Evolutionary conservation across 2,888 invertebrate genomes (phyloP), one percentile per base, ranked within the genome.

Genomic region (Dorcus parallelipipedus): DNA sequence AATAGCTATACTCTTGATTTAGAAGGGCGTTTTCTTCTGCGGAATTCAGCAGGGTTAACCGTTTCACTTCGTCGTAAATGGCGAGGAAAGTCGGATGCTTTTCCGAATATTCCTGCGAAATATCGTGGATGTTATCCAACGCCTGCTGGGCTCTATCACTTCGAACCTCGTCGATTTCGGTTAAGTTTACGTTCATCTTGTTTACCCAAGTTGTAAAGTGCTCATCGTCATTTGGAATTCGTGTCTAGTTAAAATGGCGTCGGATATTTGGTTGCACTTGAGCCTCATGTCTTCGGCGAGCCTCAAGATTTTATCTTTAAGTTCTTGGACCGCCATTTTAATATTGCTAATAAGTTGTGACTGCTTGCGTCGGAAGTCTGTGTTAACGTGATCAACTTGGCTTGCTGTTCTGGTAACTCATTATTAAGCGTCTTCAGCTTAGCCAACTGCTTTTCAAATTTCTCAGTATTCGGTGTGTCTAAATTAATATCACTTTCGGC

Each of bases 381-480:
- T 0, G 90, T 90, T 45, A 95, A 75, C 1, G 87, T 84, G 42
- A 93, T 89, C 47, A 94, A 79, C 74, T 91, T 91, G 0, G 91
- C 89, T 77, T 93, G 91, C 68, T 93, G 92, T 71, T 91, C 90
- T 0, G 90, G 89, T 64, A 95, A 87, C 73, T 93, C 92, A 70
- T 92, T 91, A 64, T 90, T 91, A 62, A 90, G 87, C 1, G 89
- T 89, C 74, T 93, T 93, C 0, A 93, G 76, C 72, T 87, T 86
- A 41, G 86, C 85, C 45, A 93, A 76, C 75, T 91, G 89, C 61
- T 87, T 84, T 71, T 93, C 92, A 23, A 93, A 78, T 70, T 90
- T 89, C 58, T 86, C 88, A 2, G 89, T 82, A 71, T 90, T 87
- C 1, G 90, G 87, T 0, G 89, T 86, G 64, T 86, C 86, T 0